A percentile compares a stretch with the other conserved stretches of the same genome.
phyloP scores from a whole-genome alignment of 2,797 vertebrate genomes.

The Gymnothorax javanicus region DNA sequence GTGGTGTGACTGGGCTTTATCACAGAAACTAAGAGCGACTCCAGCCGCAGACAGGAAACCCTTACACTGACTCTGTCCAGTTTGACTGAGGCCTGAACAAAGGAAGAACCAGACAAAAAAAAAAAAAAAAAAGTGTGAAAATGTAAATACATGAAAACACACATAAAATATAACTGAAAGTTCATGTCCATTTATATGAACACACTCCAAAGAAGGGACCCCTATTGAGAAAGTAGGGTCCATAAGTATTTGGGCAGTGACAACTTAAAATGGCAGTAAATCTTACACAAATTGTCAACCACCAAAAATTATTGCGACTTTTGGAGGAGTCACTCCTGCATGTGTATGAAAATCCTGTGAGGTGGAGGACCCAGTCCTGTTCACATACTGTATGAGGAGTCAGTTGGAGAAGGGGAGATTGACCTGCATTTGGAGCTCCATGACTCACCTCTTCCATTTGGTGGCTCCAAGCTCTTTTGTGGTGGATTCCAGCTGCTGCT shows the following conservation, averaged over 20 bases:
- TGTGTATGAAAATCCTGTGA: not conserved
- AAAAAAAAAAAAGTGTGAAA: not conserved
- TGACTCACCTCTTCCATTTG: slow-evolving; percentile 85
- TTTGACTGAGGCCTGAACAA: not conserved
- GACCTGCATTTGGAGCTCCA: no score
- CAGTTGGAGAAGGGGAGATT: no score
- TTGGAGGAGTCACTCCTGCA: not conserved
- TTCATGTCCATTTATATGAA: not conserved
- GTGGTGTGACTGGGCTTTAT: not conserved
- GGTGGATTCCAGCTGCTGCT: slow-evolving; percentile 80
- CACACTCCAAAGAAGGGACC: not conserved
- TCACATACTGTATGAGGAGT: not conserved
- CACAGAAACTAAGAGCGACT: not conserved
- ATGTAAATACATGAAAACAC: not conserved
- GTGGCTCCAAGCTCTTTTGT: slow-evolving; percentile 73
- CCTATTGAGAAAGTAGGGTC: no score
- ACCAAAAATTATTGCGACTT: no score
- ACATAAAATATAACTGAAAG: not conserved
- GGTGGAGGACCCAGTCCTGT: not conserved
- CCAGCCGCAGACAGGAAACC: not conserved
- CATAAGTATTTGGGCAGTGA: no score
- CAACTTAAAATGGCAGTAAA: no score
- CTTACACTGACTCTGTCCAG: not conserved
- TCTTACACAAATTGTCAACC: no score
- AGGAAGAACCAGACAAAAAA: not conserved